These are phyloP conservation scores for Catajapyx aquilonaris DNA, from an alignment of 1,140 invertebrate species.

Conservation along the genomic window DNA sequence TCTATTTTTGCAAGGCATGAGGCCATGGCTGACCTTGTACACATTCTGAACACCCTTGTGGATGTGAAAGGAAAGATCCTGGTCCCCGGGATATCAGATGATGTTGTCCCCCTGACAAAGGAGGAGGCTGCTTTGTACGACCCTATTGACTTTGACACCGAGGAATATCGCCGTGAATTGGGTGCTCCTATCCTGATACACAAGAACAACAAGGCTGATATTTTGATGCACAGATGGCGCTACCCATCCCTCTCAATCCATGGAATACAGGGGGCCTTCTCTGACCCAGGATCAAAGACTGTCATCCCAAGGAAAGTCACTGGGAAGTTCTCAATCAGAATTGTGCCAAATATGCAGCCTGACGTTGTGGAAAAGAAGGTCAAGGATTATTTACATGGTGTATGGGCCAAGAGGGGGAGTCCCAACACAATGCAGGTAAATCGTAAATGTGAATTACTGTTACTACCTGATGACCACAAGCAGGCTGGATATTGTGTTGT, in stretches of 20 bases:
- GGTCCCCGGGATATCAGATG: slow-evolving; percentile 55
- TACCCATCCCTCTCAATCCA: slow-evolving; percentile 77
- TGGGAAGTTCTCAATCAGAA: slow-evolving; percentile 89
- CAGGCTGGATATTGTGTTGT: too few species aligned
- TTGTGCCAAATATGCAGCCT: slow-evolving; percentile 79
- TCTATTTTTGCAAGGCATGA: too few species aligned
- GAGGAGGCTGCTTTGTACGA: slow-evolving; percentile 60
- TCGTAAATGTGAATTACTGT: too few species aligned
- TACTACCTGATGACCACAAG: too few species aligned
- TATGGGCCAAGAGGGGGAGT: slow-evolving; percentile 44
- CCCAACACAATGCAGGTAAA: slow-evolving; percentile 67
- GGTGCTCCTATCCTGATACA: slow-evolving; percentile 49
- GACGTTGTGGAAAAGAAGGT: slow-evolving; percentile 51
- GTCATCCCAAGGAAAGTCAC: slow-evolving; percentile 87
- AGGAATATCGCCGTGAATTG: slow-evolving; percentile 51
- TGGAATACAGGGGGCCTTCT: slow-evolving; percentile 84
- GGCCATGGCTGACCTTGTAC: slow-evolving; percentile 74
- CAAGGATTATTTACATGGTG: slow-evolving; percentile 43
- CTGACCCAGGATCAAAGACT: slow-evolving; percentile 77
- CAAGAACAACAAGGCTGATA: slow-evolving; percentile 45
- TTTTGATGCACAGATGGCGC: slow-evolving; percentile 80
- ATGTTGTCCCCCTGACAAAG: slow-evolving; percentile 47
- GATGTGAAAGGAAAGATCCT: slow-evolving; percentile 67
- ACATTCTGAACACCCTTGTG: slow-evolving; percentile 57
- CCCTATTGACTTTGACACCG: slow-evolving; percentile 73